Base-by-base conservation (phyloP, 2,888 invertebrate genomes). In the Volucella bombylans region DNA sequence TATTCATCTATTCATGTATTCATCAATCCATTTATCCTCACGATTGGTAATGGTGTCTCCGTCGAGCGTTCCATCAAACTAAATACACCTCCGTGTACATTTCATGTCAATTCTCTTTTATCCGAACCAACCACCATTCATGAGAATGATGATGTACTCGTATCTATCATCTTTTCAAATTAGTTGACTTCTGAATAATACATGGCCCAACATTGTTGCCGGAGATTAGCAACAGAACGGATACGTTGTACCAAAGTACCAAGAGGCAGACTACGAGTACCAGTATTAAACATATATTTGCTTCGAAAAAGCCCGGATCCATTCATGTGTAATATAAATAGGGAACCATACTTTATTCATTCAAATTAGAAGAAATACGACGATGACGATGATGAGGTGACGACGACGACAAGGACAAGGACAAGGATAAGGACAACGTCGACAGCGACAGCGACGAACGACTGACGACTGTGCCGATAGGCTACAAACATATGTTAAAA, bases 111-210 rank as follows among this genome's bases (percentile, higher is more conserved):
- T 31, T 31, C 31, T 6, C 31, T 31, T 31, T 31, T 31, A 31
- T 31, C 6, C 6, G 6, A 31, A 31, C 12, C 38, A 31, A 31
- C 12, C 38, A 14, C 38, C 49, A 6, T 8, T 15, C 15, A 31
- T 6, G 14, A 14, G 41, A 54, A 57, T 15, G 57, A 49, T 69
- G 15, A 49, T 69, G 41, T 59, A n/a, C n/a, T n/a, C n/a, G n/a
- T n/a, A 59, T 50, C 41, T 65, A 78, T 71, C 57, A 45, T 67
- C 67, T 72, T 72, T 72, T 14, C 47, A 82, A 71, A 77, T 77
- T 67, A 62, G 55, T 72, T 71, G 67, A 78, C 73, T 82, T 14
- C 52, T 68, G 82, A 82, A 82, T 82, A 78, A 78, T 47, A 78
- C 78, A 78, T 82, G 50, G 23, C 39, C 31, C 72, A 52, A 77